These are phyloP conservation scores for Tromatobia lineatoria DNA, from an alignment of 2,888 invertebrate genomes.

Conservation along the genomic window DNA sequence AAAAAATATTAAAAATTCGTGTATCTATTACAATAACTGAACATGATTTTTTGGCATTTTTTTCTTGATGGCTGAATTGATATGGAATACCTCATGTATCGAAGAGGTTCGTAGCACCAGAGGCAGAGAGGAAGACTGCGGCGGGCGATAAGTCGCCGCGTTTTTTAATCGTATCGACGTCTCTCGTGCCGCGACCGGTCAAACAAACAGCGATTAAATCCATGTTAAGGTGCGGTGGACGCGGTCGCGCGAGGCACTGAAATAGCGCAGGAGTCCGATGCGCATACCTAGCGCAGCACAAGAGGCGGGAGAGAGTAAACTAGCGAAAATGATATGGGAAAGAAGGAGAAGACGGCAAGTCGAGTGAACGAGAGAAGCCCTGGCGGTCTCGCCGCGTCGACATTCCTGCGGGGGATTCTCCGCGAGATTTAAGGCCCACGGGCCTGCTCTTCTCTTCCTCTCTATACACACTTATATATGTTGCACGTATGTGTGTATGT, in stretches of 20 bases:
- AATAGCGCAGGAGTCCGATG: slow-evolving; percentile 34
- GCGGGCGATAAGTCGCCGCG: slow-evolving; percentile 27
- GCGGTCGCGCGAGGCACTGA: slow-evolving; percentile 40
- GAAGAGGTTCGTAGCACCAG: not conserved
- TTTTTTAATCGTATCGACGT: slow-evolving; percentile 53
- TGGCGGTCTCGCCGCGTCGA: slow-evolving; percentile 68
- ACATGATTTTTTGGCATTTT: too few relatives aligned
- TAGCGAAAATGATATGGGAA: slow-evolving; percentile 29
- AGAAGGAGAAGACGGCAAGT: slow-evolving; percentile 42
- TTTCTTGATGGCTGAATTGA: too few relatives aligned
- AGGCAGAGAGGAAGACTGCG: slow-evolving; percentile 3
- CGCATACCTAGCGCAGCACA: slow-evolving; percentile 21
- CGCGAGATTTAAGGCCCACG: slow-evolving; percentile 75
- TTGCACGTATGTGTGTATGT: not conserved
- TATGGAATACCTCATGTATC: too few relatives aligned
- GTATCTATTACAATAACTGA: too few relatives aligned
- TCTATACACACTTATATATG: slow-evolving; percentile 20
- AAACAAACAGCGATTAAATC: slow-evolving; percentile 73
- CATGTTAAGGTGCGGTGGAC: slow-evolving; percentile 70
- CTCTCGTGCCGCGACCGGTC: slow-evolving; percentile 63
- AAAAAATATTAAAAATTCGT: too few relatives aligned
- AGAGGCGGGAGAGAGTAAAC: slow-evolving; percentile 35
- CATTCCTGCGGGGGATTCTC: slow-evolving; percentile 73
- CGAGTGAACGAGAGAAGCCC: slow-evolving; percentile 65
- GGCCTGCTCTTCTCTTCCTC: slow-evolving; percentile 31